Evolutionary conservation across 2,888 invertebrate species (phyloP).

Genomic region (Temnothorax ravouxi): DNA sequence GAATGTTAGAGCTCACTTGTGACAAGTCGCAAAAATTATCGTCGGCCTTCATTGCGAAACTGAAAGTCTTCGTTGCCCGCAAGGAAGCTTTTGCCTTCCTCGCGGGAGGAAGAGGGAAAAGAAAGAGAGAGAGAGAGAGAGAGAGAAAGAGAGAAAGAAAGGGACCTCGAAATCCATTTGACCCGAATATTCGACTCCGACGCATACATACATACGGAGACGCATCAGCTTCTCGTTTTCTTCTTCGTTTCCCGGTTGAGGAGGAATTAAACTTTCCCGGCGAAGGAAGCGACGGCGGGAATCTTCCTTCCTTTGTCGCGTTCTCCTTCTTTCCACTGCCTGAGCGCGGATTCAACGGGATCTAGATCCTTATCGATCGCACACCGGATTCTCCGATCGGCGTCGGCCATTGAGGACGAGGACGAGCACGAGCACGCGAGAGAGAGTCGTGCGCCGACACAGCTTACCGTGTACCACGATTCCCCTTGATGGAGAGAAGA

Average conservation of each 20-base stretch:
- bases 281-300: background rate
- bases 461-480: background rate
- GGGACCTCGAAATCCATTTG: slow-evolving; percentile 73
- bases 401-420: slow-evolving; percentile 32
- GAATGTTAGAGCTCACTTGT: slow-evolving; percentile 1
- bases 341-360: slow-evolving; percentile 14
- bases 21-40: slow-evolving; percentile 14
- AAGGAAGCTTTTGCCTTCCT: slow-evolving; percentile 57
- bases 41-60: slow-evolving; percentile 66
- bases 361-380: slow-evolving; percentile 39
- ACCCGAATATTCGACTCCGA: slow-evolving; percentile 69
- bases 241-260: slow-evolving; percentile 36
- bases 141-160: slow-evolving; percentile 63
- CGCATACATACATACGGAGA: background rate
- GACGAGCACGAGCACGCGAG: background rate
- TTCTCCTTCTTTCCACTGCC: background rate
- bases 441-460: slow-evolving; percentile 4
- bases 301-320: slow-evolving; percentile 15
- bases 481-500: background rate
- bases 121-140: slow-evolving; percentile 61
- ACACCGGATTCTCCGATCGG: slow-evolving; percentile 4
- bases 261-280: slow-evolving; percentile 46
- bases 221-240: slow-evolving; percentile 43
- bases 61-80: slow-evolving; percentile 71
- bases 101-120: background rate